A percentile compares a stretch with the other conserved stretches of the same genome.
Conservation (phyloP, 1,140 invertebrate genomes). For the Drosophila burlai region DNA sequence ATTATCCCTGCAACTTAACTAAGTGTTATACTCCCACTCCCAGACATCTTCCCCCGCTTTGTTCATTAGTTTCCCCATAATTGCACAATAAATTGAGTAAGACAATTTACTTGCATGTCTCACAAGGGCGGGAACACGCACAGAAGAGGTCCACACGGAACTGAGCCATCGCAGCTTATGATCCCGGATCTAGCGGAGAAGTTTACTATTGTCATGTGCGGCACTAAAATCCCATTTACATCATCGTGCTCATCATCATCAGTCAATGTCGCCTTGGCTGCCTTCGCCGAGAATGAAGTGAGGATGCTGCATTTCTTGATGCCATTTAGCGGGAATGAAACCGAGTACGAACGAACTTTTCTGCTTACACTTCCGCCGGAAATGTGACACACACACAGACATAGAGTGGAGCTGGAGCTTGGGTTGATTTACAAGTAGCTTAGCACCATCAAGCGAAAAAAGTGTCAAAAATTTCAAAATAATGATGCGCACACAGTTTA, state of each 20-base stretch:
- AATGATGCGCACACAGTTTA: slow-evolving; percentile 80
- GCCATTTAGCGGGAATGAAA: slow-evolving; percentile 75
- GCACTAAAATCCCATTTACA: slow-evolving; percentile 83
- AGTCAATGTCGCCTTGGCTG: slow-evolving; percentile 66
- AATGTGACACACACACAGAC: slow-evolving; percentile 59
- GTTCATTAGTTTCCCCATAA: slow-evolving; percentile 76
- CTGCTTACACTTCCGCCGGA: slow-evolving; percentile 80
- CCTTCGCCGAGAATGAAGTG: slow-evolving; percentile 66
- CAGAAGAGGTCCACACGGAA: slow-evolving; percentile 21
- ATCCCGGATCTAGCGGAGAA: slow-evolving; percentile 69
- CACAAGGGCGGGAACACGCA: slow-evolving; percentile 40
- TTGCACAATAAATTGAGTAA: slow-evolving; percentile 77
- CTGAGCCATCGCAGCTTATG: slow-evolving; percentile 75
- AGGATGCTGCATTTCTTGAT: slow-evolving; percentile 81
- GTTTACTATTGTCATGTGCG: slow-evolving; percentile 80
- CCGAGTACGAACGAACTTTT: slow-evolving; percentile 73
- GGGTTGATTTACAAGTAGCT: slow-evolving; percentile 82
- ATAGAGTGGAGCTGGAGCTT: slow-evolving; percentile 45
- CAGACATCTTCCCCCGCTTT: neutral
- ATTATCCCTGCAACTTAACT: neutral
- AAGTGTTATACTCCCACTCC: neutral
- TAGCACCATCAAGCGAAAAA: slow-evolving; percentile 69
- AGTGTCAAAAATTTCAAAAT: slow-evolving; percentile 83
- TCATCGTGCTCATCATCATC: slow-evolving; percentile 83
- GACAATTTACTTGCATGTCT: slow-evolving; percentile 74